phyloP scores from a whole-genome alignment of 2,797 vertebrate species.

The Cuniculus paca region DNA sequence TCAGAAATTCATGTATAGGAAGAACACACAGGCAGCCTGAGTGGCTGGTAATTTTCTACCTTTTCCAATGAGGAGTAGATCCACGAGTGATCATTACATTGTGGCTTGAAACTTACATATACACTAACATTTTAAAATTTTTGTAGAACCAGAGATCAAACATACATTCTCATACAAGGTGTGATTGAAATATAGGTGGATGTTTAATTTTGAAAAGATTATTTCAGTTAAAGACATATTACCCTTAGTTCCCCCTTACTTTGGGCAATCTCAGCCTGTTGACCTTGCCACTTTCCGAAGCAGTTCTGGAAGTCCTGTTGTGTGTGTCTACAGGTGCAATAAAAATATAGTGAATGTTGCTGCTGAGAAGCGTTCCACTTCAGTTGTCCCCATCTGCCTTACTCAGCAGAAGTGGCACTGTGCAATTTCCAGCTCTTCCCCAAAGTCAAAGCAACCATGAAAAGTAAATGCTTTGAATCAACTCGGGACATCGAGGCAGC shows the following conservation, averaged over 20 bases:
- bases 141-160: too few species aligned
- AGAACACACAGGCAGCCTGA: too few species aligned
- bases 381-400: not conserved
- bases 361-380: not conserved
- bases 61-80: not conserved
- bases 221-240: not conserved
- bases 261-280: too few species aligned
- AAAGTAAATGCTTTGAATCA: not conserved
- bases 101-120: not conserved
- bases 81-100: not conserved
- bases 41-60: accelerated
- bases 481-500: not conserved
- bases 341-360: not conserved
- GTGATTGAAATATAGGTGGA: not conserved
- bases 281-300: not conserved
- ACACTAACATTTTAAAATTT: not conserved
- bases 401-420: not conserved
- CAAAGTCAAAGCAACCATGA: not conserved
- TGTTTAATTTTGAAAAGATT: not conserved
- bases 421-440: not conserved
- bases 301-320: not conserved
- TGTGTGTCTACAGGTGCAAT: not conserved
- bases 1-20: not conserved
- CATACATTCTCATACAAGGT: not conserved
- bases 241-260: not conserved